Evolutionary conservation across 2,113 vertebrate species (phyloP), one percentile per base, ranked within the genome.

Genomic region (Dasyurus viverrinus): DNA sequence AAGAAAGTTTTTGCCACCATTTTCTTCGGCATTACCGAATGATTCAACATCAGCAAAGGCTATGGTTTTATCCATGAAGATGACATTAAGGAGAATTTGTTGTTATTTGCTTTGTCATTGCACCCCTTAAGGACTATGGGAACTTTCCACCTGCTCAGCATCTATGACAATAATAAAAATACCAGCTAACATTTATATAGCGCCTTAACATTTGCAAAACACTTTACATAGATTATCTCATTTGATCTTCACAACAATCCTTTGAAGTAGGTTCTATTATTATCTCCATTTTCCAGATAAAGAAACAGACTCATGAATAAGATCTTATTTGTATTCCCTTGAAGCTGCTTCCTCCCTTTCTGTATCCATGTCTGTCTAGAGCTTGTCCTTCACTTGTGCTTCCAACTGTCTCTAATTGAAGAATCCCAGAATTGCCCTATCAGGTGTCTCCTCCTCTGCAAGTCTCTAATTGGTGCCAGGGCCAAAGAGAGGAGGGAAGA

Each of bases 201-300:
- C n/a, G 19, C 68, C 68, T 84, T 42, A 84, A 84, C 68, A 84
- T 84, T 84, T 42, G n/a, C n/a, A 42, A 84, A 84, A 22, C n/a
- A 84, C 68, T 84, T 84, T 84, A 84, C 68, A 84, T 84, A 84
- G 68, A 84, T 84, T 84, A 84, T 84, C 68, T 84, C 68, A 84
- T 84, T 84, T 84, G 68, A 84, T 84, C 68, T 84, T 84, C n/a
- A 84, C 16, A 22, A 84, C 68, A 84, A 19, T n/a, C n/a, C 19
- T 23, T n/a, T 7, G 36, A 84, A 84, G 68, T 84, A 23, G 68
- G 5, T 42, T n/a, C 68, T 84, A 84, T 84, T 84, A 84, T 84
- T 84, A 42, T 84, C 68, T 84, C 19, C 68, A 84, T 42, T 23
- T 84, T 84, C 68, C 68, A 84, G 68, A 84, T 84, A 42, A 84